A percentile compares a stretch with the other conserved stretches of the same genome.
phyloP scores from a whole-genome alignment of 2,113 vertebrate species.

The Okapia johnstoni region DNA sequence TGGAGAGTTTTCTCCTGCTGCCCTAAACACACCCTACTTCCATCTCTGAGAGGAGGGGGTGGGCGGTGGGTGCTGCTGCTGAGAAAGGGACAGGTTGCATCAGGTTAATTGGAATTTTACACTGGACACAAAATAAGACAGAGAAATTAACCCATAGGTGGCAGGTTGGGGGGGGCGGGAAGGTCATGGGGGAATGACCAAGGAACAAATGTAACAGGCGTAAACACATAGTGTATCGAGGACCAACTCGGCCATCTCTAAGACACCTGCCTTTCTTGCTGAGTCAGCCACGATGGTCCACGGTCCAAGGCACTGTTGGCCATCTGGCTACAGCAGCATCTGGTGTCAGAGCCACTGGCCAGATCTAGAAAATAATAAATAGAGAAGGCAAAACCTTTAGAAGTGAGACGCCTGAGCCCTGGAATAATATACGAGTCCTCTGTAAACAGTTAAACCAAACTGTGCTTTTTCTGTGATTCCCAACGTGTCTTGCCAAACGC shows the following conservation, averaged over 20 bases:
- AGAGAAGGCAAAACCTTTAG: neutral
- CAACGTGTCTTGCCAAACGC: neutral
- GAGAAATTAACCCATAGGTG: neutral
- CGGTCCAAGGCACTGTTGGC: conserved; percentile 42
- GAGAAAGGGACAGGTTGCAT: neutral
- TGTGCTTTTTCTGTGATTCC: neutral
- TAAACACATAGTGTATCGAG: neutral
- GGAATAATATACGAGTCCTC: neutral
- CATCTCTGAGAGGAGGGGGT: neutral
- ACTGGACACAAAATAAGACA: neutral
- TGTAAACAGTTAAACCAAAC: conserved; percentile 46
- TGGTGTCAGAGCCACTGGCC: conserved; percentile 29
- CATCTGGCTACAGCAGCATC: neutral
- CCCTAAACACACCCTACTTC: neutral
- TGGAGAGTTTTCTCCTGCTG: neutral
- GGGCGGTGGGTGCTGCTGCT: neutral
- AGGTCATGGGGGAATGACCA: neutral
- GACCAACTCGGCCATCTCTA: neutral
- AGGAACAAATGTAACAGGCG: neutral
- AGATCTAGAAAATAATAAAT: conserved; percentile 66
- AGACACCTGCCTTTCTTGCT: neutral
- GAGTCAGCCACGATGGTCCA: neutral
- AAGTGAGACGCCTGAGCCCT: conserved; percentile 8
- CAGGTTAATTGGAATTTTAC: neutral
- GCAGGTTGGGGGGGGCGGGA: neutral